phyloP scores from a whole-genome alignment of 2,888 invertebrate species.

The Athalia cordata region DNA sequence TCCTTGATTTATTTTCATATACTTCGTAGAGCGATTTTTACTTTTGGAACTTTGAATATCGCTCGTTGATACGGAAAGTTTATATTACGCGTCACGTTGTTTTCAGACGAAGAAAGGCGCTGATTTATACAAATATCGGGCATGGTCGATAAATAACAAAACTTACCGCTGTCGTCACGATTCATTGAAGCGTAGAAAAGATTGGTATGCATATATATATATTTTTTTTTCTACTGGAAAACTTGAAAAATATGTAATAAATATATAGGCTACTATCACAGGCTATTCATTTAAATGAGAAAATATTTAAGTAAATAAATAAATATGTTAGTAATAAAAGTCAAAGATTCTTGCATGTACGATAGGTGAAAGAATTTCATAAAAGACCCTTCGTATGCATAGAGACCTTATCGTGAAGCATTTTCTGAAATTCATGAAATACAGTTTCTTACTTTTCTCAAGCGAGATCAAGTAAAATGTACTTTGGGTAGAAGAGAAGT shows the following conservation, averaged over 20 bases:
- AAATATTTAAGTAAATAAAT: too few species aligned
- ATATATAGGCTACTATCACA: too few species aligned
- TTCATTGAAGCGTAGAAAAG: background rate
- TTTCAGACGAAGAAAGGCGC: background rate
- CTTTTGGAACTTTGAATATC: constrained; percentile 19
- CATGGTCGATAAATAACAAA: constrained; percentile 5
- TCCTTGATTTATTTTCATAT: constrained; percentile 13
- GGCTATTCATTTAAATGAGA: too few species aligned
- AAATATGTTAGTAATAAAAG: too few species aligned
- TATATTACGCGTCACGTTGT: background rate
- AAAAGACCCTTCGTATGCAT: too few species aligned
- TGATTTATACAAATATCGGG: background rate
- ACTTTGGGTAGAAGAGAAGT: too few species aligned
- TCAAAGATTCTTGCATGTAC: too few species aligned
- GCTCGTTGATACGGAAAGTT: constrained; percentile 9
- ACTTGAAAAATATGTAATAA: background rate
- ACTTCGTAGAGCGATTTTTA: constrained; percentile 24
- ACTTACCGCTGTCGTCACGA: constrained; percentile 17
- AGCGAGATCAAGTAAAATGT: too few species aligned
- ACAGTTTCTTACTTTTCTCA: too few species aligned
- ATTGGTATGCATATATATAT: background rate
- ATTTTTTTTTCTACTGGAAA: background rate
- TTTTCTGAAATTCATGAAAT: too few species aligned
- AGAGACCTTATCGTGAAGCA: too few species aligned
- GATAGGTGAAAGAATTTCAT: too few species aligned